Evolutionary conservation across 2,888 invertebrate species (phyloP), one percentile per base, ranked within the genome.

Genomic region (Imbricaverruca yamaguchii): DNA sequence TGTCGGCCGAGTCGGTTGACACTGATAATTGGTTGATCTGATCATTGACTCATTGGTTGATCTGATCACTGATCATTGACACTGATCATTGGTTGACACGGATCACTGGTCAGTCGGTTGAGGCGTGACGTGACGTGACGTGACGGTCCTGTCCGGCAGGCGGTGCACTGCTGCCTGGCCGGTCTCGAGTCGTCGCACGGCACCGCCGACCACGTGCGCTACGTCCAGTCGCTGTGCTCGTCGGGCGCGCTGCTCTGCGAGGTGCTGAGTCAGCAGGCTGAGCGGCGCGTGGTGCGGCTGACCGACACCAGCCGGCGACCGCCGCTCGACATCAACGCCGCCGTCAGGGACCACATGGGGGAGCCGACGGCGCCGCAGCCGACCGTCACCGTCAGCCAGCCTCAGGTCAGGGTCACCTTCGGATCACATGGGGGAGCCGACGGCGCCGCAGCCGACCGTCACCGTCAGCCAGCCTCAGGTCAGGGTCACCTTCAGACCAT

Each of bases 151-250:
- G 21, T 23, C 67, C 23, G 18, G 6, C 67, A 67, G 67, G 67
- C 67, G 67, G 12, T 67, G n/a, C 67, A 67, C 67, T 67, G 67
- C 25, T 67, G 67, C 13, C 67, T 67, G 67, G 67, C 21, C 25
- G 67, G 67, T 0, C 67, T 67, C 25, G 67, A 67, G 67, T n/a
- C 12, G n/a, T 12, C 23, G 10, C 67, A 23, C 25, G 67, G 67
- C 67, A 12, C 25, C 9, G 67, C 25, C 23, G 67, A 67, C 0
- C 23, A 67, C 25, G 67, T 67, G 67, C 25, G 67, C 23, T 67
- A n/a, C 67, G 25, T 67, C 25, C 67, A 67, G 67, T 25, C 25
- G 67, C n/a, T 67, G 67, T n/a, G n/a, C 13, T 12, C 23, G 11
- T 23, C 25, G 10, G 67, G 25, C 11, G 12, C 67, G 12, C 67